Evolutionary conservation across 1,140 invertebrate genomes (phyloP).

Genomic region (Acyrthosiphon pisum): DNA sequence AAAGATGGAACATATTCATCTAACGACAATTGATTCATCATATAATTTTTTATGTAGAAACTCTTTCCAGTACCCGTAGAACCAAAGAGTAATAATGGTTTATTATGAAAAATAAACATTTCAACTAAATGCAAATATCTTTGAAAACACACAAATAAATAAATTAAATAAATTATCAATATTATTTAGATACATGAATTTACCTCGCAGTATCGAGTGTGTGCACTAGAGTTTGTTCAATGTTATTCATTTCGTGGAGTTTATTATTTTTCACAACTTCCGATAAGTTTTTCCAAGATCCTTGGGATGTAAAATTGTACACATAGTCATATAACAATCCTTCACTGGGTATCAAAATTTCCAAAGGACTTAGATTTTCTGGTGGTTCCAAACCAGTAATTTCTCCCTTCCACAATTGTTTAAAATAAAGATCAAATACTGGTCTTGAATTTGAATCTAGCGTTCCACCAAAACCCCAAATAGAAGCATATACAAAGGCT

Average conservation of each 20-base stretch:
- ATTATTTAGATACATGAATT: background rate
- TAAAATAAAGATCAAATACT: slow-evolving; percentile 77
- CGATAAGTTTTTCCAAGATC: slow-evolving; percentile 78
- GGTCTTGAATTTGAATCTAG: slow-evolving; percentile 74
- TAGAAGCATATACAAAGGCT: slow-evolving; percentile 76
- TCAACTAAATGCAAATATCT: slow-evolving; percentile 69
- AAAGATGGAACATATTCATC: slow-evolving; percentile 85
- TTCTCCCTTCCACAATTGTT: slow-evolving; percentile 64
- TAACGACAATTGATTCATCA: slow-evolving; percentile 79
- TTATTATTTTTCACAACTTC: slow-evolving; percentile 71
- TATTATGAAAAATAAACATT: slow-evolving; percentile 72
- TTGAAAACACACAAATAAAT: slow-evolving; percentile 69
- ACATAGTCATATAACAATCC: slow-evolving; percentile 81
- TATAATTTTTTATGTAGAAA: slow-evolving; percentile 78
- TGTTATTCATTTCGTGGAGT: slow-evolving; percentile 71
- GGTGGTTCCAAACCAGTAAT: slow-evolving; percentile 65
- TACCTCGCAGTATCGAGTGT: slow-evolving; percentile 31
- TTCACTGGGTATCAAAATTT: slow-evolving; percentile 77
- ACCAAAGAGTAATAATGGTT: slow-evolving; percentile 82
- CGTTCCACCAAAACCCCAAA: slow-evolving; percentile 85
- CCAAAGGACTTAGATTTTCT: slow-evolving; percentile 70
- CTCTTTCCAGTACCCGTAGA: slow-evolving; percentile 97
- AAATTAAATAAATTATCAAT: background rate
- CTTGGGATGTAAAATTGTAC: slow-evolving; percentile 76
- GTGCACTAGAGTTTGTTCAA: slow-evolving; percentile 62